Percentiles rank a stretch among this genome's conserved stretches.
phyloP scores from a whole-genome alignment of 2,888 invertebrate genomes.

The Acheta domesticus region DNA sequence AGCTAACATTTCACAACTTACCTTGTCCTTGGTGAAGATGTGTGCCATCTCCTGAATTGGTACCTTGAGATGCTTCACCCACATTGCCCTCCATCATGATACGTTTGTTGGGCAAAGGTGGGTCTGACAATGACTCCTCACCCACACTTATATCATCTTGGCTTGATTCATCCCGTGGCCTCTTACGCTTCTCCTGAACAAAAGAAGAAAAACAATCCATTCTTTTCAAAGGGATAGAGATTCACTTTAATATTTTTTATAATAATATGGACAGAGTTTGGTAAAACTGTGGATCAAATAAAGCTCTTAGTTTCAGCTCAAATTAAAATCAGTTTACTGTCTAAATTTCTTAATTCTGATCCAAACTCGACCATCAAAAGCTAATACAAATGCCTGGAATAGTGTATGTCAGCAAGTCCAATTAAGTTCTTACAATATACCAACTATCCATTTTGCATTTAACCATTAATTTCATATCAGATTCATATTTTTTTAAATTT shows the following conservation, averaged over 20 bases:
- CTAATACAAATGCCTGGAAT: too few relatives aligned
- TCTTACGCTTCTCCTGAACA: constrained; percentile 54
- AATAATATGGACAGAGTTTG: not conserved
- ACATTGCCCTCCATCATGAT: constrained; percentile 20
- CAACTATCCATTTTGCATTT: too few relatives aligned
- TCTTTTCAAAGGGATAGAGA: not conserved
- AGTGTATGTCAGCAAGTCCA: too few relatives aligned
- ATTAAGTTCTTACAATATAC: too few relatives aligned
- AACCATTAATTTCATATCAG: too few relatives aligned
- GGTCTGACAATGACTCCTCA: constrained; percentile 51
- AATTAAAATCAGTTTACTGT: not conserved
- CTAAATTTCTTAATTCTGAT: not conserved
- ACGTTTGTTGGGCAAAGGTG: constrained; percentile 40
- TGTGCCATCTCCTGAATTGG: not conserved
- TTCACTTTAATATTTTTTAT: not conserved
- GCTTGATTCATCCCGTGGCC: constrained; percentile 60
- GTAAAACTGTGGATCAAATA: not conserved
- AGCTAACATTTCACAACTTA: not conserved
- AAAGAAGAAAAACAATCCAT: constrained; percentile 25
- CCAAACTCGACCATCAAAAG: too few relatives aligned
- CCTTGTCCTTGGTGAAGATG: not conserved
- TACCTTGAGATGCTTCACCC: not conserved
- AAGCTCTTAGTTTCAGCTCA: not conserved
- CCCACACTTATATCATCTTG: constrained; percentile 58
- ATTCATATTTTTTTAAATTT: too few relatives aligned